Base-by-base conservation (phyloP, 2,113 vertebrate species). In the Sylvia atricapilla region DNA sequence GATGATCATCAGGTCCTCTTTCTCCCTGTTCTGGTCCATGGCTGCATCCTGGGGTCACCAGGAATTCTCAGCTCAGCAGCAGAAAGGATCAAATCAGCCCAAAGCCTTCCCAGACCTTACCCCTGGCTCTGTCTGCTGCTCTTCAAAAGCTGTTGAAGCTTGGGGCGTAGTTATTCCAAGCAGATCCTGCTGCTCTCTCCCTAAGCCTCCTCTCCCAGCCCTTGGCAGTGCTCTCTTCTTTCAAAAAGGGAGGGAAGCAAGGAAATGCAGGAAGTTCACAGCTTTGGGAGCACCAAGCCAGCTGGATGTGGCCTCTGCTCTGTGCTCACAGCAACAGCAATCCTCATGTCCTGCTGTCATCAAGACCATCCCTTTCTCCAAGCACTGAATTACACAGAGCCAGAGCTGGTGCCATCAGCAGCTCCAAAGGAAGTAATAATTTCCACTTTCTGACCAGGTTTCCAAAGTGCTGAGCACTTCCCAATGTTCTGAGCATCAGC, bases 281-380 rank as follows among this genome's bases (percentile, higher is more conserved):
- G 60, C 33, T 87, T 47, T 33, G 74, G 39, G 35, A 75, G 30
- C 46, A 23, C 20, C 12, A 6, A 21, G 5, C 8, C 66, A 47
- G 9, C 39, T 84, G 81, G 13, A 10, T 44, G 16, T 27, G 41
- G 1, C 20, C 52, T 84, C 16, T 84, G 58, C 19, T 37, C 10
- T 6, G 0, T 0, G 6, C 33, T 46, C 28, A 60, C n/a, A 90
- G 52, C 17, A 37, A 1, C n/a, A 37, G 20, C 20, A 30, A 31
- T 13, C 19, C 28, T 18, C 16, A 0, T 18, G 53, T 52, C 53
- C 83, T 0, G 1, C 44, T 76, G 52, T 3, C 72, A 50, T 14
- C 37, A 23, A 9, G 3, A 18, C 21, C 44, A 23, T 60, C 37
- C 44, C 19, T 22, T 76, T 39, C 82, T 44, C 49, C 74, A 72